Base-by-base conservation (phyloP, 2,888 invertebrate species). In the Heliconius ethilla region DNA sequence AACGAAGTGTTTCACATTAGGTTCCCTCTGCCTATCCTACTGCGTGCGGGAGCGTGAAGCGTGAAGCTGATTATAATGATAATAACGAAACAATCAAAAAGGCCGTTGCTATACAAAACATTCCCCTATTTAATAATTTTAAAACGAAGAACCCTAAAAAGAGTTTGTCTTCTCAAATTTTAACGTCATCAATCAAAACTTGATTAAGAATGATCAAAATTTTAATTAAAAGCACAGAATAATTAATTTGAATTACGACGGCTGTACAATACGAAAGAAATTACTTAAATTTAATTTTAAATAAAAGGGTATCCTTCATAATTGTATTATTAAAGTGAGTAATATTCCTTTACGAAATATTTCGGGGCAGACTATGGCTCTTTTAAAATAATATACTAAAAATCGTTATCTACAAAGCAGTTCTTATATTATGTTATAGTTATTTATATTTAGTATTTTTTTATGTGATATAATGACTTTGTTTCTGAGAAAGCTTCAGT, bases 161-260 rank as follows among this genome's bases (percentile, higher is more conserved):
- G 40, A 40, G 45, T 29, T 75, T 67, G 65, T 67, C 70, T 72
- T 33, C 70, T 72, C 29, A 37, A 55, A 75, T 66, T 45, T 66
- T 25, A 75, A 37, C 27, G 33, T 66, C 66, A 67, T 65, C 67
- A 75, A 75, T 75, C 51, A 66, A 75, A 75, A 51, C 55, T 75
- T 67, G 67, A 75, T 66, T 75, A 75, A 55, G 51, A 75, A 65
- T 67, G 33, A 66, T 65, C 51, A 65, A 75, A 66, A 55, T 66
- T 67, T 75, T 75, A 75, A 75, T 75, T 55, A 75, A 75, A 75
- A 66, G 51, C 37, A 33, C 18, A 65, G 29, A 59, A 75, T 75
- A 67, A 67, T 66, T 67, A 67, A 75, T 51, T 67, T 67, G 75
- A 33, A 67, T 66, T 75, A 75, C 29, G 29, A 66, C 18, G 45